phyloP scores from a whole-genome alignment of 1,140 invertebrate genomes.

The Drosophila bocki region DNA sequence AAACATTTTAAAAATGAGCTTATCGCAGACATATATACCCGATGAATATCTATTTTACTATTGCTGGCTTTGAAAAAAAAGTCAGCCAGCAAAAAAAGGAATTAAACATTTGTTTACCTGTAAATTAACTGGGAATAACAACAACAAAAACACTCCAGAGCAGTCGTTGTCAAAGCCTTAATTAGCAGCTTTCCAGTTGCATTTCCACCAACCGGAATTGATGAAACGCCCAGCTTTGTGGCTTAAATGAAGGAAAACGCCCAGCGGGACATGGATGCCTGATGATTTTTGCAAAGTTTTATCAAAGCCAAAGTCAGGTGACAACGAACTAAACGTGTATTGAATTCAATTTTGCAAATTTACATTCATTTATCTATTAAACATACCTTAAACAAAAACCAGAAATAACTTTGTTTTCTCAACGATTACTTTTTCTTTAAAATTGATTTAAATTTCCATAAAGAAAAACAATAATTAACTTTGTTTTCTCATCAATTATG shows the following conservation, averaged over 20 bases:
- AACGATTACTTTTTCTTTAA: background rate
- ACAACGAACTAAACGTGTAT: background rate
- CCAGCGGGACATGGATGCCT: background rate
- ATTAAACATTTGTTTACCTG: constrained; percentile 72
- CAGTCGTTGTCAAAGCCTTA: constrained; percentile 28
- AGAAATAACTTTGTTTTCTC: background rate
- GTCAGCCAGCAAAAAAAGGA: constrained; percentile 2
- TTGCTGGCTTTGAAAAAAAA: background rate
- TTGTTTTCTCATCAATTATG: background rate
- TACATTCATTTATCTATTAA: background rate
- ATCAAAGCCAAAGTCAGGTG: background rate
- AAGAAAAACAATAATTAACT: background rate
- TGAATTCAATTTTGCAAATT: background rate
- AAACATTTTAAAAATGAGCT: background rate
- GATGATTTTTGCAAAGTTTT: constrained; percentile 6
- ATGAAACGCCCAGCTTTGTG: constrained; percentile 9
- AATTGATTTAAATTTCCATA: background rate
- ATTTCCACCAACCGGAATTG: background rate
- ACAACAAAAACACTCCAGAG: constrained; percentile 7
- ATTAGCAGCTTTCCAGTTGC: constrained; percentile 34
- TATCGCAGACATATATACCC: background rate
- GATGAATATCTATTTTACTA: background rate
- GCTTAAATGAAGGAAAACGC: background rate
- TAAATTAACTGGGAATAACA: constrained; percentile 60
- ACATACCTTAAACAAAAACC: background rate